Percentiles rank a stretch among this genome's conserved stretches.
phyloP scores from a whole-genome alignment of 2,797 vertebrate genomes.

The Macropus fuliginosus region DNA sequence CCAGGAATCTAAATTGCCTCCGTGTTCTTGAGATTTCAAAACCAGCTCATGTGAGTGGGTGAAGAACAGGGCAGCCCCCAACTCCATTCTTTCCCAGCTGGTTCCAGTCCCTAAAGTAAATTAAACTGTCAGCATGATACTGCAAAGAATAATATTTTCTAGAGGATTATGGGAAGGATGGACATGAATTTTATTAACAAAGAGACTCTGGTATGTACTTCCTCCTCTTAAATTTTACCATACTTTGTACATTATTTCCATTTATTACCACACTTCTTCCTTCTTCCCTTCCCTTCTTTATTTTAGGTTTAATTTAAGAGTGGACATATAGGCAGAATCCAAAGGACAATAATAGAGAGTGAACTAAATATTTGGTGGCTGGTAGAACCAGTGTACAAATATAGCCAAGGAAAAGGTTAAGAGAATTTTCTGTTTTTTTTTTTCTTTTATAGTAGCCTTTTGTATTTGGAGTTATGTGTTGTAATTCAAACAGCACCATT shows the following conservation, averaged over 20 bases:
- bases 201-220: constrained; percentile 71
- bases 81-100: not conserved
- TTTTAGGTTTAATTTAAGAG: constrained; percentile 67
- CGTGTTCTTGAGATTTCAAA: not conserved
- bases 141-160: constrained; percentile 77
- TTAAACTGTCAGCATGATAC: constrained; percentile 69
- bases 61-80: not conserved
- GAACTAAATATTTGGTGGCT: constrained; percentile 71
- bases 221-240: constrained; percentile 62
- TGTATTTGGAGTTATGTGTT: constrained; percentile 79
- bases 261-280: constrained; percentile 42
- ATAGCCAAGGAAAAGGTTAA: constrained; percentile 82
- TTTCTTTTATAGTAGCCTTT: constrained; percentile 73
- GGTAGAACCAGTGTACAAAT: constrained; percentile 43
- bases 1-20: not conserved
- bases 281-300: constrained; percentile 54
- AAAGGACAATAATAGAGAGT: constrained; percentile 63
- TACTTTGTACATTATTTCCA: constrained; percentile 68
- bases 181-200: constrained; percentile 80
- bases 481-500: constrained; percentile 78
- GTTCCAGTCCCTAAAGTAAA: constrained; percentile 59
- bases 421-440: constrained; percentile 75
- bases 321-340: constrained; percentile 53
- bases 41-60: not conserved
- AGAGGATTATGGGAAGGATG: constrained; percentile 68